Evolutionary conservation across 2,113 vertebrate species (phyloP), one percentile per base, ranked within the genome.

Genomic region (Glaucidium brasilianum): DNA sequence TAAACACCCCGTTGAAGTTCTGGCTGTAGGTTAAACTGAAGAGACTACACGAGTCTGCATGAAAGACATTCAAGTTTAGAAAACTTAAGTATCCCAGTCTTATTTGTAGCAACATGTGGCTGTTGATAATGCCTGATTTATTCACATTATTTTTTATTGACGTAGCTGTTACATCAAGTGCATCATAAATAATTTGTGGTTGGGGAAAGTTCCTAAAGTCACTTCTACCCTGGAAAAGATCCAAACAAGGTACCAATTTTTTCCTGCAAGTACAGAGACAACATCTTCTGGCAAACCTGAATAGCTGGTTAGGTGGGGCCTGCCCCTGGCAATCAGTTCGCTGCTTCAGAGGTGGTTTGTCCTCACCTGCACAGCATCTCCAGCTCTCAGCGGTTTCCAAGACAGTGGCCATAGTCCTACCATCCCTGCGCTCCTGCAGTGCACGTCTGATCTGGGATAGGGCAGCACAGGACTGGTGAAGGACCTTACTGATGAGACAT

Each of bases 361-460:
- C 18, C 67, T 67, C 6, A 0, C 9, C 56, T 73, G 8, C 43
- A 53, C 49, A 73, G 11, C 23, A 73, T 20, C 52, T 94, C 27
- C 39, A 74, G 27, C 25, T 37, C 49, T 50, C 69, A 60, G 34
- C 0, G 1, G 4, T 91, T 88, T 58, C 80, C 35, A 87, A 81
- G 25, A 7, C 47, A 59, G 14, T 37, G 37, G 21, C 14, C 3
- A 1, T 10, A 11, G 2, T 49, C 19, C 14, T 47, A 47, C 17
- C 6, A 35, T 37, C n/a, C 34, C 17, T 41, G 6, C 0, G 0
- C 3, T 76, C 37, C 52, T 47, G 30, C 10, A 75, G 60, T 25
- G 27, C 21, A 22, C 0, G 0, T 25, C 2, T 2, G 17, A 35
- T 55, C 13, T 56, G 29, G 23, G 50, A 71, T 0, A 2, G 45